Evolutionary conservation across 2,888 invertebrate species (phyloP).

Genomic region (Lasioglossum pauxillum): DNA sequence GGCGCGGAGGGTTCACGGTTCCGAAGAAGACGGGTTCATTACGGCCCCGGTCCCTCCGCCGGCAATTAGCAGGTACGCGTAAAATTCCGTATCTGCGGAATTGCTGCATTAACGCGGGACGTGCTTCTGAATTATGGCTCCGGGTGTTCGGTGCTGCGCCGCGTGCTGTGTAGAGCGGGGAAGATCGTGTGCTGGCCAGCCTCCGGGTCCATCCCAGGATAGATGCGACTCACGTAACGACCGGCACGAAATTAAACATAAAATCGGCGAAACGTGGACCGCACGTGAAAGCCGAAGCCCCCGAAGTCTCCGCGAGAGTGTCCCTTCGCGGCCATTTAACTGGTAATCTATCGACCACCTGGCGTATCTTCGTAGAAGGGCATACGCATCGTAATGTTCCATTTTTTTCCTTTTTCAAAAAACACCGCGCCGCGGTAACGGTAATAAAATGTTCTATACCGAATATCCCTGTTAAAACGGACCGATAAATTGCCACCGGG

Average conservation of each 20-base stretch:
- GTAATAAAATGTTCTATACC: not conserved
- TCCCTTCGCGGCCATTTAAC: slow-evolving; percentile 27
- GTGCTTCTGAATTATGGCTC: slow-evolving; percentile 65
- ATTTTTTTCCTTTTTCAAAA: not conserved
- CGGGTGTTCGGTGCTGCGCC: slow-evolving; percentile 26
- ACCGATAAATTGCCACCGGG: not conserved
- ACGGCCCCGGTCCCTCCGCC: slow-evolving; percentile 13
- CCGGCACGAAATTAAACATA: slow-evolving; percentile 65
- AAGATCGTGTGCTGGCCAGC: slow-evolving; percentile 24
- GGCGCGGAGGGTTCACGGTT: not conserved
- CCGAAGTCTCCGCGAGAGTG: not conserved
- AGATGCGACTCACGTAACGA: slow-evolving; percentile 63
- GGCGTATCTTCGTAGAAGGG: not conserved
- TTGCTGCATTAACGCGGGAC: slow-evolving; percentile 70
- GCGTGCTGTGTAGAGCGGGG: slow-evolving; percentile 22
- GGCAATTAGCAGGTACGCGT: slow-evolving; percentile 66
- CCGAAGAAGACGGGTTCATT: slow-evolving; percentile 20
- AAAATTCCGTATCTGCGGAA: slow-evolving; percentile 70
- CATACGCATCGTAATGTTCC: not conserved
- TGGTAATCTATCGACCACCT: slow-evolving; percentile 22
- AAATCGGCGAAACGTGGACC: slow-evolving; percentile 61
- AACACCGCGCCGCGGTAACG: not conserved
- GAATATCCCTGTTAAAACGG: not conserved
- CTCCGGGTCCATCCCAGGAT: not conserved
- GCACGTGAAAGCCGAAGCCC: slow-evolving; percentile 33